Evolutionary conservation across 1,140 invertebrate genomes (phyloP).

Genomic region (Neuroterus valhalla): DNA sequence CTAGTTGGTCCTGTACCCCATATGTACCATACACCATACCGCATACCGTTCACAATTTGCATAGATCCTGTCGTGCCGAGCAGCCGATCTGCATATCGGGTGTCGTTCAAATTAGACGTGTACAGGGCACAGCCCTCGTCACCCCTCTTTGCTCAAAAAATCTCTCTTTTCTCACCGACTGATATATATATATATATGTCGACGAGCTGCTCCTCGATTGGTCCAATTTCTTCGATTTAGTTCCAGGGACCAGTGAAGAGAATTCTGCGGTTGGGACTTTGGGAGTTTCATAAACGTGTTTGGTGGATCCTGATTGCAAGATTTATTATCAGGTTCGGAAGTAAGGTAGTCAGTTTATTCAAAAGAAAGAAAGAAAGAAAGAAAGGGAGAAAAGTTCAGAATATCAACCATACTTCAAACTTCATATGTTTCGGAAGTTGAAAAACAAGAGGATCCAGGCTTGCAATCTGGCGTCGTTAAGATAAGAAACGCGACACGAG

Average conservation of each 20-base stretch:
- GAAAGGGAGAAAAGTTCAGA: too few relatives aligned
- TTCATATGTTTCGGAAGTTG: slow-evolving; percentile 67
- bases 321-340: slow-evolving; percentile 6
- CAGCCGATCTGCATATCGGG: slow-evolving; percentile 71
- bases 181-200: slow-evolving; percentile 37
- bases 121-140: slow-evolving; percentile 54
- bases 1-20: slow-evolving; percentile 47
- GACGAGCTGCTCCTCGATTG: slow-evolving; percentile 43
- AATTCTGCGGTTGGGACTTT: neutral
- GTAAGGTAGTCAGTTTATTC: neutral
- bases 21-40: slow-evolving; percentile 41
- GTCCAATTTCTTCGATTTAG: slow-evolving; percentile 46
- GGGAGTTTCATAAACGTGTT: neutral
- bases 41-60: slow-evolving; percentile 63
- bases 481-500: slow-evolving; percentile 47
- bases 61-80: slow-evolving; percentile 63
- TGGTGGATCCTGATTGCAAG: neutral
- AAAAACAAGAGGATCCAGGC: slow-evolving; percentile 61
- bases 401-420: neutral
- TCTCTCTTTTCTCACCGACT: slow-evolving; percentile 48
- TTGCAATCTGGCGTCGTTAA: slow-evolving; percentile 52
- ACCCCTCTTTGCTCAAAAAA: slow-evolving; percentile 45
- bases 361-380: too few relatives aligned
- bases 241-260: neutral
- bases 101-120: slow-evolving; percentile 72